Conservation (phyloP, 2,888 invertebrate species). For the Nomada flava region DNA sequence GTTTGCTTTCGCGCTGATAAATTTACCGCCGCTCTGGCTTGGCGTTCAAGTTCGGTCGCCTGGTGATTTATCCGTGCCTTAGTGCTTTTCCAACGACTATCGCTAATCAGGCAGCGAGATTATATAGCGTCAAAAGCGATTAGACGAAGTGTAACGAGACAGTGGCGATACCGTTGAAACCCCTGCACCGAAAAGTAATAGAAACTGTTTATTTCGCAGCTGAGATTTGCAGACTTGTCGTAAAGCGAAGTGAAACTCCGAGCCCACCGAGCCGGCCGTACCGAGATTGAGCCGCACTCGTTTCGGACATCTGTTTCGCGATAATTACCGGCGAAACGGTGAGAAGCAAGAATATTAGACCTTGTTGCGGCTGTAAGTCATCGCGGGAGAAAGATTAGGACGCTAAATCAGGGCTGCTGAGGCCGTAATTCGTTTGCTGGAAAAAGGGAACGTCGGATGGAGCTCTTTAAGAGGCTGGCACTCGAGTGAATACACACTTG, state of each 20-base stretch:
- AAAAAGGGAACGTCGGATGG: slow-evolving; percentile 51
- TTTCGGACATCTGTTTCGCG: slow-evolving; percentile 43
- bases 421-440: slow-evolving; percentile 56
- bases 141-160: too few relatives aligned
- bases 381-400: slow-evolving; percentile 58
- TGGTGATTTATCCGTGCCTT: slow-evolving; percentile 22
- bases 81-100: background rate
- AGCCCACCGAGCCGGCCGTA: background rate
- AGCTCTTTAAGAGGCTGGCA: slow-evolving; percentile 66
- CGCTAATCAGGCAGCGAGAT: background rate
- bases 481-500: slow-evolving; percentile 64
- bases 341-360: slow-evolving; percentile 27
- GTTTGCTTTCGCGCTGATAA: slow-evolving; percentile 33
- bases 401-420: slow-evolving; percentile 47
- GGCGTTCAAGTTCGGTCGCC: slow-evolving; percentile 29
- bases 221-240: background rate
- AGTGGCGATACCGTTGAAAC: too few relatives aligned
- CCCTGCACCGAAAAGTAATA: too few relatives aligned
- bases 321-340: slow-evolving; percentile 46
- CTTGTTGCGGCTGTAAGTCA: slow-evolving; percentile 49
- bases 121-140: background rate
- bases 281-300: slow-evolving; percentile 22
- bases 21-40: slow-evolving; percentile 21
- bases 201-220: too few relatives aligned
- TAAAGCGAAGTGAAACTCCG: background rate